Evolutionary conservation across 2,113 vertebrate genomes (phyloP).

Genomic region (Nerophis lumbriciformis): DNA sequence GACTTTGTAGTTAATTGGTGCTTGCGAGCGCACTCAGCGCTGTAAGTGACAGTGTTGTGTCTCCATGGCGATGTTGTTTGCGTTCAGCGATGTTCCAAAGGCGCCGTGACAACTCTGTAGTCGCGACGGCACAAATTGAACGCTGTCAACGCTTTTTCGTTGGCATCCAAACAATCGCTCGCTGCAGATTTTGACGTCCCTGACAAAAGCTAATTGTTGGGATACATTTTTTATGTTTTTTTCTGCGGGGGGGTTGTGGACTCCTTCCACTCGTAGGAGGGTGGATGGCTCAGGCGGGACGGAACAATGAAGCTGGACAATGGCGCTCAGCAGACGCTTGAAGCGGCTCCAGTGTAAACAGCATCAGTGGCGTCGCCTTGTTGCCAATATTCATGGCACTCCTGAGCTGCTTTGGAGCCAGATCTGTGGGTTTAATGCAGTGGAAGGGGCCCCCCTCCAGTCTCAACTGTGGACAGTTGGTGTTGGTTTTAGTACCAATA

Average conservation of each 20-base stretch:
- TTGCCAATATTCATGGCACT: conserved; percentile 5
- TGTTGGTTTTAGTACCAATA: no score
- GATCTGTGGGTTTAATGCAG: conserved; percentile 43
- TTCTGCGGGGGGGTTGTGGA: conserved; percentile 4
- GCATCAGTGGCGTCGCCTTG: conserved; percentile 31
- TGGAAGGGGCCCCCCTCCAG: neutral
- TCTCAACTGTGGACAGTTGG: neutral
- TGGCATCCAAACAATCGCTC: conserved; percentile 24
- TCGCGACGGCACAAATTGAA: conserved; percentile 11
- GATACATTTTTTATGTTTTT: neutral
- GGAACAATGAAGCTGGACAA: conserved; percentile 27
- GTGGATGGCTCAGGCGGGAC: conserved; percentile 5
- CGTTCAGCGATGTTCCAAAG: conserved; percentile 36
- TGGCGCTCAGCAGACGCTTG: conserved; percentile 18
- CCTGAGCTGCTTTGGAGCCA: conserved; percentile 24
- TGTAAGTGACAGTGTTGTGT: neutral
- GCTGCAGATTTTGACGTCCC: conserved; percentile 8
- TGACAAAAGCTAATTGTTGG: neutral
- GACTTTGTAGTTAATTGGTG: neutral
- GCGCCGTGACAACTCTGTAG: conserved; percentile 21
- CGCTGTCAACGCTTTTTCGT: conserved; percentile 32
- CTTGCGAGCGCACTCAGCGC: neutral
- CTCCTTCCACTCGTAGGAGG: neutral
- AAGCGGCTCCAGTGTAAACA: conserved; percentile 36
- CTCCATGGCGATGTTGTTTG: neutral